Conservation (phyloP, 2,113 vertebrate genomes). For the Copsychus sechellarum region DNA sequence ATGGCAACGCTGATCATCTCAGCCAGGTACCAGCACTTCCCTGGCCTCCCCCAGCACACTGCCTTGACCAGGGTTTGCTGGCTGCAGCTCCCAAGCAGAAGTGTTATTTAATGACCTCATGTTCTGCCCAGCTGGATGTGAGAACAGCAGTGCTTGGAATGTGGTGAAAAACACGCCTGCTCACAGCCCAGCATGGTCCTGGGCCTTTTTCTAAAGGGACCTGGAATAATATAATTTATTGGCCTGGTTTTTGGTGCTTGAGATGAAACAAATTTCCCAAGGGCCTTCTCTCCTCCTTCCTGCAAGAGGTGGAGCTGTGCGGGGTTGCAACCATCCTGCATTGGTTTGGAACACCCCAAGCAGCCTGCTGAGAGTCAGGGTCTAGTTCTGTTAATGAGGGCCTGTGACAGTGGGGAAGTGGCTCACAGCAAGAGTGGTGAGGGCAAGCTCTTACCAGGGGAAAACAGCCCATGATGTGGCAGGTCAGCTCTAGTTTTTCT, state of each 20-base stretch:
- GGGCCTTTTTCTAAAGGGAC: background rate
- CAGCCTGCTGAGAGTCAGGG: background rate
- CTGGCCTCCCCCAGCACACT: background rate
- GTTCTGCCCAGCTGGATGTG: background rate
- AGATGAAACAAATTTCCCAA: background rate
- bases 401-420: background rate
- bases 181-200: background rate
- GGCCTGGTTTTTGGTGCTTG: background rate
- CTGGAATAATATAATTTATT: background rate
- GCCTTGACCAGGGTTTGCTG: background rate
- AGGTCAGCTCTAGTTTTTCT: background rate
- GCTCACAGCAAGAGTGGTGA: background rate
- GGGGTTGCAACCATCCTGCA: background rate
- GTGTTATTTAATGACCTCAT: background rate
- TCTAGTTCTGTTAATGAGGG: background rate
- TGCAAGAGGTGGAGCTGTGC: background rate
- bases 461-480: background rate
- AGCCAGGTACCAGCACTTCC: slow-evolving; percentile 75
- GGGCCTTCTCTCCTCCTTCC: background rate
- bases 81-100: background rate
- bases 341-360: background rate
- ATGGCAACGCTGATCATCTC: slow-evolving; percentile 76
- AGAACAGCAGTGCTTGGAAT: background rate
- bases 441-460: background rate
- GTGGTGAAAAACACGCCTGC: background rate